phyloP scores from a whole-genome alignment of 2,888 invertebrate species.

The Tenthredo livida region DNA sequence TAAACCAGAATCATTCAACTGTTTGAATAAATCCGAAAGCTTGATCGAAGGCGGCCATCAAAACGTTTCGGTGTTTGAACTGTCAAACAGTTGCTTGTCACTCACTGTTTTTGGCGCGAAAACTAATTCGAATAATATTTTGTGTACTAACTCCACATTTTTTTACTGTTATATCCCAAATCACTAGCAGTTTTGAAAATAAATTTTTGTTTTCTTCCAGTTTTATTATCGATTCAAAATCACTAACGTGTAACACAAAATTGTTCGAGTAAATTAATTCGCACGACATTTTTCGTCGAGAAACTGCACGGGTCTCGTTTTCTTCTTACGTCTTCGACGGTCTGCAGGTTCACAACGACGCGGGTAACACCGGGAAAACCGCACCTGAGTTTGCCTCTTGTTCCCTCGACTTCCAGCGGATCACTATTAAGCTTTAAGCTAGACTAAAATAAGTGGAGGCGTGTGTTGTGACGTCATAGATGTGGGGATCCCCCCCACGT shows the following conservation, averaged over 20 bases:
- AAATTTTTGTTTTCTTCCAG: background rate
- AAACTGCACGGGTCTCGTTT: slow-evolving; percentile 38
- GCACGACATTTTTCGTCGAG: slow-evolving; percentile 14
- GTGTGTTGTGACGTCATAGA: slow-evolving; percentile 59
- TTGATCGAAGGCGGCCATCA: slow-evolving; percentile 68
- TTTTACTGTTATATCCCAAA: background rate
- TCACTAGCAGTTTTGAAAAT: background rate
- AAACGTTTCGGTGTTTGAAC: slow-evolving; percentile 52
- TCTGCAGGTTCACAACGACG: background rate
- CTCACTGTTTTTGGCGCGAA: slow-evolving; percentile 48
- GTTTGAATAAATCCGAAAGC: slow-evolving; percentile 38
- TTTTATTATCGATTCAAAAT: background rate
- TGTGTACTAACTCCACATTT: slow-evolving; percentile 1
- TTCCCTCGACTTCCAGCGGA: slow-evolving; percentile 66
- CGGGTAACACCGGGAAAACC: background rate
- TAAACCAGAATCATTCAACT: background rate
- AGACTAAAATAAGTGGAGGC: slow-evolving; percentile 65
- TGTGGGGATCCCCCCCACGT: slow-evolving; percentile 58
- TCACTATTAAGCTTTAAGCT: slow-evolving; percentile 69
- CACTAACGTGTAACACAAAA: background rate
- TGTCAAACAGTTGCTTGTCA: slow-evolving; percentile 47
- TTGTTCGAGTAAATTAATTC: slow-evolving; percentile 1
- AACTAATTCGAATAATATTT: background rate
- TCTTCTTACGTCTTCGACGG: background rate
- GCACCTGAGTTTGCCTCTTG: slow-evolving; percentile 45